phyloP scores from a whole-genome alignment of 2,113 vertebrate genomes.

The Pterocles gutturalis region DNA sequence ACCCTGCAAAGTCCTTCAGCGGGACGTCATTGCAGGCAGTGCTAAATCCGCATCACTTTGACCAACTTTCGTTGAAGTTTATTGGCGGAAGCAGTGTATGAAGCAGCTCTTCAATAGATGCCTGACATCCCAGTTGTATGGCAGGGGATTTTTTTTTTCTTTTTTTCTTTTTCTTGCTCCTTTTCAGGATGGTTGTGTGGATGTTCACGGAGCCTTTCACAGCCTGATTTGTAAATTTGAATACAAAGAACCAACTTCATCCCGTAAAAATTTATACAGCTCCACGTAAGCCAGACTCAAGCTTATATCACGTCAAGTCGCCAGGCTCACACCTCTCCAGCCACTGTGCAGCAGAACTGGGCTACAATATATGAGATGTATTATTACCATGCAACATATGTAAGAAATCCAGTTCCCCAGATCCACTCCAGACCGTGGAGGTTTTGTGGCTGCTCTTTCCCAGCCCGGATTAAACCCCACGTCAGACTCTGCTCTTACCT shows the following conservation, averaged over 20 bases:
- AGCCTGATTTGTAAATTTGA: background rate
- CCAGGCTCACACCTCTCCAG: background rate
- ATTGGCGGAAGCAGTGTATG: background rate
- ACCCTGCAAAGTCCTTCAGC: constrained; percentile 23
- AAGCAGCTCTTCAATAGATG: background rate
- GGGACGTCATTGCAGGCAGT: background rate
- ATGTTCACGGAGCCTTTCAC: background rate
- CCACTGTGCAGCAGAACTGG: background rate
- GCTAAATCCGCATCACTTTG: constrained; percentile 30
- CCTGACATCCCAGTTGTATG: background rate
- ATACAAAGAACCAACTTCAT: background rate
- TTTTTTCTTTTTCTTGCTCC: background rate
- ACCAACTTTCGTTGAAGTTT: background rate
- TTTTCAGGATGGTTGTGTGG: background rate
- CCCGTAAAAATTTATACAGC: background rate
- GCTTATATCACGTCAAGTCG: background rate
- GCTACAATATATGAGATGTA: background rate
- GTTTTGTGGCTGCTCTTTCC: background rate
- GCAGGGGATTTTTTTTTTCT: background rate
- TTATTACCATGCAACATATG: background rate
- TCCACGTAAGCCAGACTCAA: background rate
- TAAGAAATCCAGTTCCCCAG: background rate
- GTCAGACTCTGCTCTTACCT: background rate
- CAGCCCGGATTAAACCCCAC: background rate
- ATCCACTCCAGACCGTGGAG: rapidly evolving